Evolutionary conservation across 2,797 vertebrate species (phyloP).

Genomic region (Cheirogaleus major): DNA sequence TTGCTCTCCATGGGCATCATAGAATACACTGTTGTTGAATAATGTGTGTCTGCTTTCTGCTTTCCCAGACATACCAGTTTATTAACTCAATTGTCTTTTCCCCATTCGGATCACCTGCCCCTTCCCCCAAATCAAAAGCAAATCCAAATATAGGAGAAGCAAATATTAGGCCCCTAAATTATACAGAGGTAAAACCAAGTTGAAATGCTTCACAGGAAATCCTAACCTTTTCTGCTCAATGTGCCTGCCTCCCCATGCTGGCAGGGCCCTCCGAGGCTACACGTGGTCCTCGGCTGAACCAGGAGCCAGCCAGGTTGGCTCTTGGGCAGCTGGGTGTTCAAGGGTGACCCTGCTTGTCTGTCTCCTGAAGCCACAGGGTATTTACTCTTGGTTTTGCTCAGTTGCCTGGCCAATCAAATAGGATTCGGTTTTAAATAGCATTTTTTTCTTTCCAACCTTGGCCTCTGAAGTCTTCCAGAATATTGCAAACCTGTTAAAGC

Average conservation of each 20-base stretch:
- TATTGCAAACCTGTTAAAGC: slow-evolving; percentile 78
- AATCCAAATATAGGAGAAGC: neutral
- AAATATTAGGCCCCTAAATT: neutral
- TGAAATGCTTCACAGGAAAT: neutral
- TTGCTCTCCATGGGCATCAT: neutral
- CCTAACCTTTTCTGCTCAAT: neutral
- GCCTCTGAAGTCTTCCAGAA: slow-evolving; percentile 63
- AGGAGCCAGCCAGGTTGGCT: neutral
- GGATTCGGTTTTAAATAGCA: slow-evolving; percentile 55
- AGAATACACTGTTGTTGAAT: neutral
- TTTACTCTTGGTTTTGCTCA: slow-evolving; percentile 29
- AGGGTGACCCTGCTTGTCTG: neutral
- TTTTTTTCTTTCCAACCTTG: neutral
- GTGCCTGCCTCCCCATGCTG: accelerated
- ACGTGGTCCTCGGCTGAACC: neutral
- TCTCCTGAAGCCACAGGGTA: neutral
- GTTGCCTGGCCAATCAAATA: slow-evolving; percentile 18
- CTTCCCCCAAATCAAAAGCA: neutral
- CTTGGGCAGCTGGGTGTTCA: neutral
- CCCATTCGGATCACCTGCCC: neutral
- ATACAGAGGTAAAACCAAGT: neutral
- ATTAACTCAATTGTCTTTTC: neutral
- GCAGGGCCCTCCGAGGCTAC: neutral
- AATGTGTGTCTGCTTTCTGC: neutral
- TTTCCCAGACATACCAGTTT: slow-evolving; percentile 12